Conservation (phyloP, 1,140 invertebrate genomes). For the Lepidurus packardi region DNA sequence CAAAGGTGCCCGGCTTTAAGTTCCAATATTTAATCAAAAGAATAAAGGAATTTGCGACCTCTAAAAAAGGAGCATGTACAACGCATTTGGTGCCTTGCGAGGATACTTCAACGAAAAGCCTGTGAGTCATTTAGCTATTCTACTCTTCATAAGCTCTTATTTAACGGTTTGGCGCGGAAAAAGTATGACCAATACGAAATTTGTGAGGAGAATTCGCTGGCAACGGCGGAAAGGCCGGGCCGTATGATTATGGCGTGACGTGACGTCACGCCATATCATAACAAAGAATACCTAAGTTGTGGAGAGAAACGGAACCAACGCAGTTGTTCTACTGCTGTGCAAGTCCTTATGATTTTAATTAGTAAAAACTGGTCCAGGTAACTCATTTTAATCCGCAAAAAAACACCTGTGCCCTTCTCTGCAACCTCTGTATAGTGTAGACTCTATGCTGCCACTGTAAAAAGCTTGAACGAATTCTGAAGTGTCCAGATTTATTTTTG, state of each 20-base stretch:
- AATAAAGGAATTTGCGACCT: no score
- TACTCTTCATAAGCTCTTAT: not conserved
- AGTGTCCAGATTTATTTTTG: not conserved
- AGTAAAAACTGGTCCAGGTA: not conserved
- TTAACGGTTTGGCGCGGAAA: not conserved
- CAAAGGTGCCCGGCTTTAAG: not conserved
- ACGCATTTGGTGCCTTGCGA: not conserved
- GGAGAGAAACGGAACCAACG: not conserved
- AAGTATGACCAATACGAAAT: not conserved
- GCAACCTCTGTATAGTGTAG: not conserved
- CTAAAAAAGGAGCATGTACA: not conserved
- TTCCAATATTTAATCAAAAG: no score
- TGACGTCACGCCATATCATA: constrained; percentile 3
- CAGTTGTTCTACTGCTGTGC: not conserved
- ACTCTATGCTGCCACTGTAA: no score
- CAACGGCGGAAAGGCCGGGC: not conserved
- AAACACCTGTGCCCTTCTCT: not conserved
- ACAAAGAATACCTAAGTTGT: not conserved
- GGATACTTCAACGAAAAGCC: not conserved
- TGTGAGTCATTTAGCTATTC: not conserved
- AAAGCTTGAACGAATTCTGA: not conserved
- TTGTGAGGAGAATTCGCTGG: not conserved
- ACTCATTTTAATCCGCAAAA: not conserved
- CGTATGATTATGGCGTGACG: not conserved
- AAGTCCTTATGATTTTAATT: not conserved